Percentiles rank a stretch among this genome's conserved stretches.
These are phyloP conservation scores for Macrotus californicus DNA, from an alignment of 2,113 vertebrate genomes.

Conservation along the genomic window DNA sequence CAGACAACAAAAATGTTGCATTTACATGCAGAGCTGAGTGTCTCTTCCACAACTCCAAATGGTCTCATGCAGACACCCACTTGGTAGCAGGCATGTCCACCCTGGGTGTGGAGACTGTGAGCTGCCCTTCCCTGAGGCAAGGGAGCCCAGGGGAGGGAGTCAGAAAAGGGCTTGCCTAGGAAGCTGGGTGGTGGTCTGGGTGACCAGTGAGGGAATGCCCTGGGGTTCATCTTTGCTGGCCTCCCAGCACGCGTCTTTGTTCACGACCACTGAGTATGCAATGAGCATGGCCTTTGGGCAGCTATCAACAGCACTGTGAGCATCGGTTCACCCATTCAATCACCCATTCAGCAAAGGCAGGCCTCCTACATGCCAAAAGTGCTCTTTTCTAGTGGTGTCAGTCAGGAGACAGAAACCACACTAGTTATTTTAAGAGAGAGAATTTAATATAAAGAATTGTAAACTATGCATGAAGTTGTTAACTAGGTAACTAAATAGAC, in stretches of 20 bases:
- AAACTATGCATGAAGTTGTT: background rate
- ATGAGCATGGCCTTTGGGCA: background rate
- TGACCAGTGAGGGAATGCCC: background rate
- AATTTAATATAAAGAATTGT: background rate
- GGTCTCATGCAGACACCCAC: background rate
- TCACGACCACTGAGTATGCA: background rate
- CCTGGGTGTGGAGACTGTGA: background rate
- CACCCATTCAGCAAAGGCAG: background rate
- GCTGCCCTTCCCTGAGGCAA: background rate
- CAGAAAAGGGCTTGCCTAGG: background rate
- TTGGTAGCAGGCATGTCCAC: too few relatives aligned
- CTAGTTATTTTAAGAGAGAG: background rate
- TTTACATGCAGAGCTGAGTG: constrained; percentile 20
- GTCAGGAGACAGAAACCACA: background rate
- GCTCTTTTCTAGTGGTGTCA: background rate
- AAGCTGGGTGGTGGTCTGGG: too few relatives aligned
- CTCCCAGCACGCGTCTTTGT: background rate
- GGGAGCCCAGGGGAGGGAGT: background rate
- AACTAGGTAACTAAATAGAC: background rate
- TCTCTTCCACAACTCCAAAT: background rate
- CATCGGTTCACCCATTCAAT: background rate
- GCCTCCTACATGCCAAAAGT: background rate
- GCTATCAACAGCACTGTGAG: accelerated
- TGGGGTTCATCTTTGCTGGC: too few relatives aligned
- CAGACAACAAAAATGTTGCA: background rate